Evolutionary conservation across 2,888 invertebrate genomes (phyloP), one percentile per base, ranked within the genome.

Genomic region (Zhuqinia jingwanae): DNA sequence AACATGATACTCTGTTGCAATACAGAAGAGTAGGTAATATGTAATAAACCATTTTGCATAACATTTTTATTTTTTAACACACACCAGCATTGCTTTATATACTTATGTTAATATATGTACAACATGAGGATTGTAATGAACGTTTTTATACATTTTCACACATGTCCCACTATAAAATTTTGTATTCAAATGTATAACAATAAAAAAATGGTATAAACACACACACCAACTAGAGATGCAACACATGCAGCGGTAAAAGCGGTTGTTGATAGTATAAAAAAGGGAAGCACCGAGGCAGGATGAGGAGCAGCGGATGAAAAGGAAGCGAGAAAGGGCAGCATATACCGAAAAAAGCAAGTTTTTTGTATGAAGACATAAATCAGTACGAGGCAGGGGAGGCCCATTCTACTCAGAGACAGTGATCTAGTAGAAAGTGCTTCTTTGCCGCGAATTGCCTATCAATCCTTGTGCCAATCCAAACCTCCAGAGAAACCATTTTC

Each of bases 401-500:
- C 81, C 27, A 81, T 56, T 86, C 81, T 60, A 25, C 76, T 76
- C 76, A 78, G 68, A 76, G 86, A 86, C 86, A 86, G 86, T 86
- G 86, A 86, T 86, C 86, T 86, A 86, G 86, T 86, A 81, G 86
- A 81, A 86, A 86, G 81, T 81, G 86, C 76, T 81, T 77, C 80
- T 65, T 77, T 80, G 53, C 81, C 20, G 75, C 81, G 86, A 81
- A 86, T 86, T 86, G 86, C 81, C 86, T 86, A 86, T 86, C 86
- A 86, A 86, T 86, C 86, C 86, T 86, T 76, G 80, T 86, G 86
- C 86, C 86, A 81, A 81, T 86, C 77, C 76, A 77, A 68, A 68
- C 86, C 86, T 86, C 86, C 56, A 50, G 86, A 86, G 86, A 77
- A 81, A 86, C 80, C 68, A 81, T 81, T 86, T 86, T 86, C 86